Evolutionary conservation across 2,888 invertebrate genomes (phyloP).

Genomic region (Deilephila elpenor): DNA sequence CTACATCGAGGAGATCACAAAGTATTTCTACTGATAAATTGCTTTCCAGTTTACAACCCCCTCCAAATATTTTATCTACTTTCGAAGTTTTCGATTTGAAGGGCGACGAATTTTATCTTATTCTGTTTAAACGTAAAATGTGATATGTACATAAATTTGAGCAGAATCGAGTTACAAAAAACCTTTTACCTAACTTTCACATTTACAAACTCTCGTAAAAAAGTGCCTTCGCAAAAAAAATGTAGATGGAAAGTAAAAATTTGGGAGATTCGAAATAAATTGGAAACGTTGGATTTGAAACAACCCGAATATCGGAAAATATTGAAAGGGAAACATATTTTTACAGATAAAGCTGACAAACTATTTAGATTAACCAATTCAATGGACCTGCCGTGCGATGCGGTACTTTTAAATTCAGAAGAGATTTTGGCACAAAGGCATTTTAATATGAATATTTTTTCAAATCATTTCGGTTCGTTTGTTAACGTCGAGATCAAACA

Average conservation of each 20-base stretch:
- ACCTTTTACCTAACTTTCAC: constrained; percentile 26
- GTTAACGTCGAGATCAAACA: constrained; percentile 1
- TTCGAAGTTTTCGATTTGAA: too few relatives aligned
- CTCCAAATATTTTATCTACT: not conserved
- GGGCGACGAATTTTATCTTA: not conserved
- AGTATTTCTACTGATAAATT: not conserved
- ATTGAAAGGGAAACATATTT: constrained; percentile 8
- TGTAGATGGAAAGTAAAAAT: constrained; percentile 4
- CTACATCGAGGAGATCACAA: not conserved
- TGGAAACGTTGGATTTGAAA: constrained; percentile 12
- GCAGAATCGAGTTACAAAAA: constrained; percentile 26
- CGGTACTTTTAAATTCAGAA: not conserved
- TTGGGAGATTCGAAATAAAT: constrained; percentile 18
- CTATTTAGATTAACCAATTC: not conserved
- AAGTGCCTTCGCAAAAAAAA: constrained; percentile 12
- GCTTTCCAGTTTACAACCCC: not conserved
- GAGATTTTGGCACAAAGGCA: not conserved
- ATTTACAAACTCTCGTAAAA: constrained; percentile 30
- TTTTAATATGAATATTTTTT: not conserved
- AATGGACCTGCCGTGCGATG: not conserved
- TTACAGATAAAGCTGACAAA: not conserved
- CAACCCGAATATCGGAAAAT: constrained; percentile 9
- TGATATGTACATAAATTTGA: constrained; percentile 12
- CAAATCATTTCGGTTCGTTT: not conserved
- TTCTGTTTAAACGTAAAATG: not conserved